phyloP scores from a whole-genome alignment of 2,888 invertebrate species.

The Metellina segmentata region DNA sequence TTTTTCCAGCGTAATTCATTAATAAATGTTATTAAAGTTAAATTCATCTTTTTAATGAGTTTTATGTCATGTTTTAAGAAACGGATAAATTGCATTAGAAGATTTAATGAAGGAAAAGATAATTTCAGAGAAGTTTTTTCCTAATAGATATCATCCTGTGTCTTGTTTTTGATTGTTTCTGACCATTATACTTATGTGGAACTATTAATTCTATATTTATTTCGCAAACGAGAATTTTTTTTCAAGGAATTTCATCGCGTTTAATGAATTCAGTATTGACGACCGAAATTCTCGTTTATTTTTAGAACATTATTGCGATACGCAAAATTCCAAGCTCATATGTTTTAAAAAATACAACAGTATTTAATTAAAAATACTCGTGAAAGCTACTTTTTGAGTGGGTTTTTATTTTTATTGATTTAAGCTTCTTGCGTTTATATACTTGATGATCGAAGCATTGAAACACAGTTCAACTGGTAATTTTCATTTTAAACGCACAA shows the following conservation, averaged over 20 bases:
- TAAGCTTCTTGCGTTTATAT: too few species aligned
- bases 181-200: background rate
- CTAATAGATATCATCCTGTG: background rate
- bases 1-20: constrained; percentile 12
- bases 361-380: too few species aligned
- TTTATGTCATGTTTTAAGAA: background rate
- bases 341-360: too few species aligned
- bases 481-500: too few species aligned
- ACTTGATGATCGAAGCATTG: too few species aligned
- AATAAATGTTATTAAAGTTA: constrained; percentile 34
- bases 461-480: too few species aligned
- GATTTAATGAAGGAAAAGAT: constrained; percentile 12
- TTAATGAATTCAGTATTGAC: background rate
- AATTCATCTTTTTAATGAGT: constrained; percentile 27
- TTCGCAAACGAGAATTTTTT: background rate
- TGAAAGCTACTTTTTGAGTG: too few species aligned
- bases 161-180: background rate
- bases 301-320: too few species aligned
- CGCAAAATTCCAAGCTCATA: too few species aligned
- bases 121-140: background rate
- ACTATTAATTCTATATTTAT: background rate
- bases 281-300: too few species aligned
- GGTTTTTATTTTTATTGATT: too few species aligned
- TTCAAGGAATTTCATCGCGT: background rate
- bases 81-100: background rate